Conservation (phyloP, 2,888 invertebrate species). For the Falcaria lacertinaria region DNA sequence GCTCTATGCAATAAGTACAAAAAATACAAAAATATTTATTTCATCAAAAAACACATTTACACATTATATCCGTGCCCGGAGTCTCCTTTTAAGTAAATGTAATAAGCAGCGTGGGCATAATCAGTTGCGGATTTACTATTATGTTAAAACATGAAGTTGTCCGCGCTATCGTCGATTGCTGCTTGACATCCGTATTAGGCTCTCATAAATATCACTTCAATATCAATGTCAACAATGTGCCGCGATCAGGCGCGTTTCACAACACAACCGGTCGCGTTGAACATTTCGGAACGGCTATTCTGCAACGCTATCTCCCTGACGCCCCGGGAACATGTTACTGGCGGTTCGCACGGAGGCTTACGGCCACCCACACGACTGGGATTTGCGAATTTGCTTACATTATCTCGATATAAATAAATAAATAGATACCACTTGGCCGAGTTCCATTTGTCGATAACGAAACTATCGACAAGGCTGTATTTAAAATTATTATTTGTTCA, state of each 20-base stretch:
- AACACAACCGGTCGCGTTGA: conserved; percentile 20
- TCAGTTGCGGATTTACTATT: background rate
- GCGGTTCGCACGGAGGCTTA: conserved; percentile 40
- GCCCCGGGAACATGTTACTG: conserved; percentile 17
- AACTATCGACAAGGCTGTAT: conserved; percentile 7
- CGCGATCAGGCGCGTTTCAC: conserved; percentile 16
- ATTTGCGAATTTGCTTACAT: conserved; percentile 44
- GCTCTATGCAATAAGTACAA: too few relatives aligned
- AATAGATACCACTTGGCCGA: conserved; percentile 20
- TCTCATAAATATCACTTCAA: conserved; percentile 21
- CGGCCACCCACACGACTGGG: conserved; percentile 40
- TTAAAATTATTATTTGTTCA: too few relatives aligned
- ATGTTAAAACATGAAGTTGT: background rate
- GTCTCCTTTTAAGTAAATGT: too few relatives aligned
- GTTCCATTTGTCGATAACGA: conserved; percentile 9
- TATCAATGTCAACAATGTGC: conserved; percentile 29
- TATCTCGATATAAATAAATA: conserved; percentile 19
- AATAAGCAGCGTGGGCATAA: background rate
- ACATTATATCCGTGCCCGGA: too few relatives aligned
- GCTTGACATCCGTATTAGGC: conserved; percentile 7
- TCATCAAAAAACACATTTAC: too few relatives aligned
- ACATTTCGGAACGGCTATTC: conserved; percentile 41
- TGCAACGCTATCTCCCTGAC: conserved; percentile 27
- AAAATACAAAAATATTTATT: too few relatives aligned
- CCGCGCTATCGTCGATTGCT: background rate